Percentiles rank a stretch among this genome's conserved stretches.
phyloP scores from a whole-genome alignment of 2,797 vertebrate species.

The Micropoecilia bifurca region DNA sequence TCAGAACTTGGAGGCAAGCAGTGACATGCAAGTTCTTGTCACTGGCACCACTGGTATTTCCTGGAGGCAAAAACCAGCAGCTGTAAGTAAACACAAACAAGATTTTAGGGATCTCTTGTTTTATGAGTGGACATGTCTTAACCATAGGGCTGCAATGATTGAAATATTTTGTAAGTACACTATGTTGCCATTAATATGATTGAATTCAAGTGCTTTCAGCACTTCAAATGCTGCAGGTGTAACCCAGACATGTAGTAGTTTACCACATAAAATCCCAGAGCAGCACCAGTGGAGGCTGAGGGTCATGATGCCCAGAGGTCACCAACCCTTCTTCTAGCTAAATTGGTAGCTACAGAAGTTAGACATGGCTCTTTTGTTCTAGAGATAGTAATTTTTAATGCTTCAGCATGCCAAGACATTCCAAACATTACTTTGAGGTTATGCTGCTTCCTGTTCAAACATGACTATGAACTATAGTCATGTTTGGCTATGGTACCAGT shows the following conservation, averaged over 20 bases:
- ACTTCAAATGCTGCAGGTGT: not conserved
- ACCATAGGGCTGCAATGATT: not conserved
- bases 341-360: not conserved
- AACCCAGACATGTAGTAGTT: too few relatives aligned
- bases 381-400: too few relatives aligned
- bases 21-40: slow-evolving; percentile 84
- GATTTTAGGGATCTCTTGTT: not conserved
- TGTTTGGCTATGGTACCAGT: too few relatives aligned
- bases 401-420: too few relatives aligned
- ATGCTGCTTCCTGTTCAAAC: too few relatives aligned
- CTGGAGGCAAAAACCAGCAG: slow-evolving; percentile 86
- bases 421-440: too few relatives aligned
- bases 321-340: not conserved
- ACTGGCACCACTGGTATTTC: slow-evolving; percentile 91
- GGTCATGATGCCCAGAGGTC: not conserved
- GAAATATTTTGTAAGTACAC: not conserved
- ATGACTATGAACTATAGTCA: too few relatives aligned
- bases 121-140: slow-evolving; percentile 9
- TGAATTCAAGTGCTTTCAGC: not conserved
- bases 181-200: not conserved
- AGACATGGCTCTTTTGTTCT: too few relatives aligned
- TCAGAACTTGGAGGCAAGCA: slow-evolving; percentile 48
- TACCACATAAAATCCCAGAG: too few relatives aligned
- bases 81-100: slow-evolving; percentile 76
- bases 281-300: not conserved